Base-by-base conservation (phyloP, 2,797 vertebrate species). In the Anomalospiza imberbis region DNA sequence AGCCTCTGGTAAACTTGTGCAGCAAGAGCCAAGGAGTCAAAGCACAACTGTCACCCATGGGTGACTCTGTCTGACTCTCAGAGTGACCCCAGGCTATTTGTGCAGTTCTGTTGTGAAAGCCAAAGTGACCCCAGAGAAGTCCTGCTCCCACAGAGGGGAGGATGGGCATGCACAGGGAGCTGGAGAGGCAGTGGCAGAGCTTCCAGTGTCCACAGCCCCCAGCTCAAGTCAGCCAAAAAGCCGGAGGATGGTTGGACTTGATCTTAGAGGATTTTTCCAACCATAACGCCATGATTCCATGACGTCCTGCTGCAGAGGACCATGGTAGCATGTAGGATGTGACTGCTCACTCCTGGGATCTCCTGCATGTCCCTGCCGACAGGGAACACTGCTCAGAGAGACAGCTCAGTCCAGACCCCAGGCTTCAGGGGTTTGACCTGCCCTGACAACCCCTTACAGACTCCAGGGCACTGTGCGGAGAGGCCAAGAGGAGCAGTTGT, bases 251-350 rank as follows among this genome's bases (percentile, higher is more conserved):
- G 5, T 0, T 61, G 40, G 60, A 31, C 10, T 36, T 20, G 2
- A 50, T 16, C 54, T 48, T 9, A 29, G 17, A 67, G 26, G 19
- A 4, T 13, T 55, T 61, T 85, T 48, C 24, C 19, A 54, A 20
- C 20, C 11, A 8, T 4, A 21, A 36, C 40, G 20, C 40, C 22
- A 25, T 5, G 25, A n/a, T 24, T 34, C 61, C 34, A 10, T 0
- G 2, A 7, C 12, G 15, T 29, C 29, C 36, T 28, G 24, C 13
- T 48, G 44, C 40, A 54, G 36, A 84, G 28, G 45, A 25, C 42
- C 10, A 1, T 0, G n/a, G n/a, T 21, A 31, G 31, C 5, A 4
- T 0, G 4, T 0, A 0, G 63, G 62, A 90, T 29, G n/a, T 38
- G 29, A 31, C 36, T 10, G 18, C 31, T 44, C 8, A 0, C 19